phyloP scores from a whole-genome alignment of 2,888 invertebrate species.

The Charanyca ferruginea region DNA sequence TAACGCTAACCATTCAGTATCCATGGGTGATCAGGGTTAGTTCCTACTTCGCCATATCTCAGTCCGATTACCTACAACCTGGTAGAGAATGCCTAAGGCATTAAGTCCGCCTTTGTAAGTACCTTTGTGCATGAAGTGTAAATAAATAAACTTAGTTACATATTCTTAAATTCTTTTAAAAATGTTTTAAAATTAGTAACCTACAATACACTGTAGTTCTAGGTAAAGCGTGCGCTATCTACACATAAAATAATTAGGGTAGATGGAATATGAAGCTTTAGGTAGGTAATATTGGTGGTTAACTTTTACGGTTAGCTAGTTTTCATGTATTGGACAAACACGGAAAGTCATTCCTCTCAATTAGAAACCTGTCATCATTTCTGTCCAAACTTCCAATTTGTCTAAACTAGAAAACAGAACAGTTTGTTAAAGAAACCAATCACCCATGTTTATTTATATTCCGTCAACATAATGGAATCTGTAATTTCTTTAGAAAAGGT shows the following conservation, averaged over 20 bases:
- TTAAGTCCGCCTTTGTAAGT: too few relatives aligned
- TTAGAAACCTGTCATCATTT: constrained; percentile 28
- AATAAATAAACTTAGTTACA: too few relatives aligned
- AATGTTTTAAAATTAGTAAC: too few relatives aligned
- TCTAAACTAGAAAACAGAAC: constrained; percentile 37
- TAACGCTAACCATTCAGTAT: neutral
- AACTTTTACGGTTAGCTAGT: too few relatives aligned
- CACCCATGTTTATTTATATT: constrained; percentile 55
- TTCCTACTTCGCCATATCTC: neutral
- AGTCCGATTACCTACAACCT: too few relatives aligned
- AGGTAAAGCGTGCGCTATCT: neutral
- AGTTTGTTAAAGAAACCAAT: constrained; percentile 57
- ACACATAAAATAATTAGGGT: neutral
- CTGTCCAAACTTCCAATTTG: constrained; percentile 46
- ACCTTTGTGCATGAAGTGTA: too few relatives aligned
- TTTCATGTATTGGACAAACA: neutral
- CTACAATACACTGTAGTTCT: neutral
- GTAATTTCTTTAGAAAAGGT: constrained; percentile 65
- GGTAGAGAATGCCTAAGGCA: too few relatives aligned
- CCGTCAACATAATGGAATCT: constrained; percentile 50
- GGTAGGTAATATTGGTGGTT: too few relatives aligned
- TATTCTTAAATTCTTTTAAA: too few relatives aligned
- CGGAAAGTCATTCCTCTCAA: neutral
- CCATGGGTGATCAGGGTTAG: neutral
- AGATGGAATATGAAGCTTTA: too few relatives aligned